Conservation (phyloP, 2,888 invertebrate genomes). For the Machimus rusticus region DNA sequence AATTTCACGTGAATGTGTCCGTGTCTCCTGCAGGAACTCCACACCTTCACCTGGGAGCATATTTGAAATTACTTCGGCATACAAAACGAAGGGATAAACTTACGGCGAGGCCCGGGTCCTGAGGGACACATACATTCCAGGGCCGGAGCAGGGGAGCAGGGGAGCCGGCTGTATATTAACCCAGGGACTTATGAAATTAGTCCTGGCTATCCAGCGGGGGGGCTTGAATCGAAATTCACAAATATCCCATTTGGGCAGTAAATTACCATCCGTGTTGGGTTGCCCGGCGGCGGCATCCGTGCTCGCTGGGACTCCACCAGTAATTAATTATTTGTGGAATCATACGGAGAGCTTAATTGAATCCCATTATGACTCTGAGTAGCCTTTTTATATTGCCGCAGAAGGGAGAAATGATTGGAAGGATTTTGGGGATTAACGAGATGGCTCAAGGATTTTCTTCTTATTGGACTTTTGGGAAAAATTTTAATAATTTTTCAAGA, state of each 20-base stretch:
- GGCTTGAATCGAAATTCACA: constrained; percentile 35
- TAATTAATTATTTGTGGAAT: constrained; percentile 45
- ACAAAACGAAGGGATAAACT: background rate
- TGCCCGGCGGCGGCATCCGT: background rate
- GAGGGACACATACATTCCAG: background rate
- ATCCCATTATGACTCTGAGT: constrained; percentile 42
- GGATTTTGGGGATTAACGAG: background rate
- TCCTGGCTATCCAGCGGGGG: background rate
- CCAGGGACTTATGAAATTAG: constrained; percentile 2
- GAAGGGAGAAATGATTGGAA: background rate
- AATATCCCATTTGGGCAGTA: constrained; percentile 40
- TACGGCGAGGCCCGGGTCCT: background rate
- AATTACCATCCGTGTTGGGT: constrained; percentile 30
- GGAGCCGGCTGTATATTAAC: background rate
- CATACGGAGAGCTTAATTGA: constrained; percentile 44
- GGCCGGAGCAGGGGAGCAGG: background rate
- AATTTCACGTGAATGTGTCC: background rate
- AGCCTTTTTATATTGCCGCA: background rate
- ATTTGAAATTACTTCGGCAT: background rate
- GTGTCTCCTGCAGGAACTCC: background rate
- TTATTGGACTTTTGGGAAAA: background rate
- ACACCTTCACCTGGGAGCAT: background rate
- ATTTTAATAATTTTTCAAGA: background rate
- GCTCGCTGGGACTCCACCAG: background rate
- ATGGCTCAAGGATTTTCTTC: background rate